These are phyloP conservation scores for Chiridota heheva DNA, from an alignment of 35 echinoderm and acorn worm genomes.

Conservation along the genomic window DNA sequence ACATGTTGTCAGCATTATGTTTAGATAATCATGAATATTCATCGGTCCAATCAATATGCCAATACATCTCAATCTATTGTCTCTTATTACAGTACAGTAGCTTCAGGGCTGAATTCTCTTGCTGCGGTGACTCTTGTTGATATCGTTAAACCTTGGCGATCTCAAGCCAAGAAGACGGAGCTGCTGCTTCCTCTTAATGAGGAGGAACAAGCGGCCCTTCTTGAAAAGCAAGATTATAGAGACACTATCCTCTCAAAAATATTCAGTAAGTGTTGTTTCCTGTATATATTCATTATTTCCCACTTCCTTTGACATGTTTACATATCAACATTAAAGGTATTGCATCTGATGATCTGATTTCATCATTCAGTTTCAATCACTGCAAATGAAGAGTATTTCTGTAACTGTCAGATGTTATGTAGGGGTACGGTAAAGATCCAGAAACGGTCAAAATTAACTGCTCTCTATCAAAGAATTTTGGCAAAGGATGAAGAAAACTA, in stretches of 20 bases:
- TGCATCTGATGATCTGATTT: neutral
- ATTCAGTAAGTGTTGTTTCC: slow-evolving; percentile 52
- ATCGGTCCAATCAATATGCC: neutral
- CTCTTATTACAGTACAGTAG: slow-evolving; percentile 63
- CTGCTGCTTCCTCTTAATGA: neutral
- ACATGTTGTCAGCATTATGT: no score
- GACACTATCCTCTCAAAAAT: slow-evolving; percentile 86
- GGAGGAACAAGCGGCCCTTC: slow-evolving; percentile 5
- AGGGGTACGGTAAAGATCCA: no score
- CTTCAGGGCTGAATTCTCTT: slow-evolving; percentile 85
- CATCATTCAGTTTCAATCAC: neutral
- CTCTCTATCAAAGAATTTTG: no score
- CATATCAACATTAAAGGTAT: neutral
- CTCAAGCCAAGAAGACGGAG: neutral
- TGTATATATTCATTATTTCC: no score
- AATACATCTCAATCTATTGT: neutral
- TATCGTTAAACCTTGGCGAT: slow-evolving; percentile 60
- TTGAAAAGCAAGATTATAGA: slow-evolving; percentile 40
- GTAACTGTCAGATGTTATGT: no score
- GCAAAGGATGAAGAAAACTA: no score
- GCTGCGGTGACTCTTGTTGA: slow-evolving; percentile 88
- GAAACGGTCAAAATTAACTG: no score
- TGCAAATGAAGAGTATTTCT: neutral
- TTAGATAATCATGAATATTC: neutral
- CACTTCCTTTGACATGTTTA: neutral